phyloP scores from a whole-genome alignment of 1,140 invertebrate genomes.

The Melanaphis sacchari region DNA sequence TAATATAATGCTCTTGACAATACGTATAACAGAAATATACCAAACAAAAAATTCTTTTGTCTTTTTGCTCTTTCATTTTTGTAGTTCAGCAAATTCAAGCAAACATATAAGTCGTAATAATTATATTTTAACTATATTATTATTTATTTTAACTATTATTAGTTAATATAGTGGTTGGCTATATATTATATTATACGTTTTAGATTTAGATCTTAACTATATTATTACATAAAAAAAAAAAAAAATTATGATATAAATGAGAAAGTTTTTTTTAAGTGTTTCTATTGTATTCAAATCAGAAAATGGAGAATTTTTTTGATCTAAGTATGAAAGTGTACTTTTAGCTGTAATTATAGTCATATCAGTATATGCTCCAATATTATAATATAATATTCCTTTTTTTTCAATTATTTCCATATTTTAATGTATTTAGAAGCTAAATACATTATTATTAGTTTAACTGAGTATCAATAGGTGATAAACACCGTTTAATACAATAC shows the following conservation, averaged over 20 bases:
- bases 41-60: constrained; percentile 3
- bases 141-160: no score
- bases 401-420: not conserved
- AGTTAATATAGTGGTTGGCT: not conserved
- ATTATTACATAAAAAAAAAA: constrained; percentile 2
- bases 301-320: not conserved
- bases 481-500: no score
- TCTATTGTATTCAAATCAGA: not conserved
- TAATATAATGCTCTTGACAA: constrained; percentile 14
- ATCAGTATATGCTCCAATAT: not conserved
- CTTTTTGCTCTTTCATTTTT: constrained; percentile 1
- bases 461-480: no score
- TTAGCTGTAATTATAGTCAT: not conserved
- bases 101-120: not conserved
- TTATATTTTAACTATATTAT: no score
- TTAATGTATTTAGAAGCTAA: not conserved
- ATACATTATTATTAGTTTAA: no score
- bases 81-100: not conserved
- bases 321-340: not conserved
- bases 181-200: not conserved
- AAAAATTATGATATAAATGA: not conserved
- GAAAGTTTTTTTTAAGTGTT: not conserved
- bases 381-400: not conserved
- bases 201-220: not conserved
- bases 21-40: not conserved